A percentile compares a stretch with the other conserved stretches of the same genome.
phyloP scores from a whole-genome alignment of 2,888 invertebrate genomes.

The Minunthozetes semirufus region DNA sequence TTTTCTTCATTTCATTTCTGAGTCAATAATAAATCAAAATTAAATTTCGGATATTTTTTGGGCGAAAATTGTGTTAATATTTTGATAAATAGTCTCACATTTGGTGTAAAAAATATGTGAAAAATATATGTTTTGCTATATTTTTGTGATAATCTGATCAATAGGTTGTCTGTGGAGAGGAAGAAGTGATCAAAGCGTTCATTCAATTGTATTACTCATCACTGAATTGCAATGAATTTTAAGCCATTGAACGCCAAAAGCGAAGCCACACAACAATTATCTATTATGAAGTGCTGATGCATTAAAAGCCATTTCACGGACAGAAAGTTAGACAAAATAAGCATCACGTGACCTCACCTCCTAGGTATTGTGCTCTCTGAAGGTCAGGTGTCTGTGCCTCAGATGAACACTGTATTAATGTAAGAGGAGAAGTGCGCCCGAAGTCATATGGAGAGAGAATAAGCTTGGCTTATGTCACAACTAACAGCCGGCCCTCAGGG shows the following conservation, averaged over 20 bases:
- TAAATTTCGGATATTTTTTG: background rate
- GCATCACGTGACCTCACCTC: background rate
- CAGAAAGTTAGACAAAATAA: conserved; percentile 7
- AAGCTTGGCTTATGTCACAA: background rate
- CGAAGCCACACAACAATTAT: conserved; percentile 10
- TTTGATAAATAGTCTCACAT: background rate
- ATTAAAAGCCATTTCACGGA: conserved; percentile 18
- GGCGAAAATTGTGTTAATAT: background rate
- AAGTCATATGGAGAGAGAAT: background rate
- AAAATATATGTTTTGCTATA: background rate
- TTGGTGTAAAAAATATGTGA: background rate
- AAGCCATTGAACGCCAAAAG: background rate
- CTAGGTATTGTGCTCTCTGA: conserved; percentile 13
- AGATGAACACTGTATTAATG: background rate
- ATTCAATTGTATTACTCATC: background rate
- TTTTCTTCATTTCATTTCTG: too few species aligned
- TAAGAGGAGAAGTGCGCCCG: background rate
- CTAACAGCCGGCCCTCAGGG: background rate
- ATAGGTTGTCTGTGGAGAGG: conserved; percentile 5
- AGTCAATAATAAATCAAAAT: conserved; percentile 14
- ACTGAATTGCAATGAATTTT: background rate
- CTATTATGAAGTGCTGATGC: conserved; percentile 14
- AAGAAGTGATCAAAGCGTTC: conserved; percentile 13
- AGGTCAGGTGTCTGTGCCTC: conserved; percentile 18
- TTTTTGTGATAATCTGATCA: background rate